phyloP scores from a whole-genome alignment of 2,797 vertebrate species.

The Eulemur mongoz region DNA sequence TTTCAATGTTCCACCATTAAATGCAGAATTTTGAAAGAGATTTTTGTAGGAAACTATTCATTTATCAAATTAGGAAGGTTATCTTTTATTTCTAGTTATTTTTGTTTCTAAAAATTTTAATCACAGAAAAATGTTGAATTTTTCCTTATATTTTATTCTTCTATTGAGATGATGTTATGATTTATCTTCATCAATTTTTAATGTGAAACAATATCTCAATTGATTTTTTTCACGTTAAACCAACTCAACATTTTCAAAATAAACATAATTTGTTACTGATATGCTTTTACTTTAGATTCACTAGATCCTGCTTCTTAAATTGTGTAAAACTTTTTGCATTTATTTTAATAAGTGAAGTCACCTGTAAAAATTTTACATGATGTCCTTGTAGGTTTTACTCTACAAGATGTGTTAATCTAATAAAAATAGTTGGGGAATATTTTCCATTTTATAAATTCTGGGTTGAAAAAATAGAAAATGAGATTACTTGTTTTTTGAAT shows the following conservation, averaged over 20 bases:
- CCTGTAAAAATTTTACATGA: background rate
- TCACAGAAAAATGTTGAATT: background rate
- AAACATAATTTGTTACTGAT: background rate
- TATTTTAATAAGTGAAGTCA: background rate
- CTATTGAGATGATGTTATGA: background rate
- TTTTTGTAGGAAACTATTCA: background rate
- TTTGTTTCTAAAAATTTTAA: background rate
- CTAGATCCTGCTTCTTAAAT: background rate
- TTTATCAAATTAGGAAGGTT: background rate
- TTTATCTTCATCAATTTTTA: background rate
- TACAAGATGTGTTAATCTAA: background rate
- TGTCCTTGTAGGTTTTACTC: background rate
- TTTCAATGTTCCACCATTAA: background rate
- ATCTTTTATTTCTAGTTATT: background rate
- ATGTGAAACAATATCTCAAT: background rate
- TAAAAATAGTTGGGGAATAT: background rate
- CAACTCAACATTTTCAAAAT: background rate
- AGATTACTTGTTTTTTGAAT: background rate
- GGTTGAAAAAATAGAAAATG: background rate
- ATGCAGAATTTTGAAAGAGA: background rate
- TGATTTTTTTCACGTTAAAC: background rate
- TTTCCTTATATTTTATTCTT: background rate
- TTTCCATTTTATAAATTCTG: background rate
- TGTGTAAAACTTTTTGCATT: background rate
- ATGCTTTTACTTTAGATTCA: background rate